These are phyloP conservation scores for Odontocerum albicorne DNA, from an alignment of 2,888 invertebrate genomes.

Conservation along the genomic window DNA sequence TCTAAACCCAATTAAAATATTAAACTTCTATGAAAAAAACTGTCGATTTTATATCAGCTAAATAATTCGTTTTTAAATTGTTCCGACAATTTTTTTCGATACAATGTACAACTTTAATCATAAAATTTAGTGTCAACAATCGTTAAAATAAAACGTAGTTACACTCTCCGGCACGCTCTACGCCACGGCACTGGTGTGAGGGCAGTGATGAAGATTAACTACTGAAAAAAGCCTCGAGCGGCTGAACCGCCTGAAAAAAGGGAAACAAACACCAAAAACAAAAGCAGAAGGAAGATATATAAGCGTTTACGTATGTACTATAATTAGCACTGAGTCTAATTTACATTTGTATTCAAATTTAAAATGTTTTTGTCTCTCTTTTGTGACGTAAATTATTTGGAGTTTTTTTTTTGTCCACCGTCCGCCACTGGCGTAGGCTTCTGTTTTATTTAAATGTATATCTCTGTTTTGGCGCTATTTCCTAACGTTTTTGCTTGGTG, in stretches of 20 bases:
- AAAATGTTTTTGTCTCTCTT: conserved; percentile 44
- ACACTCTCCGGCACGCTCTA: no score
- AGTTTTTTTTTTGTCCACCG: conserved; percentile 46
- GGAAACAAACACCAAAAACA: conserved; percentile 19
- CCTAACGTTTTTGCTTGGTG: conserved; percentile 3
- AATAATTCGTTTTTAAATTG: no score
- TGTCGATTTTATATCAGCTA: no score
- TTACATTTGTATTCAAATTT: conserved; percentile 64
- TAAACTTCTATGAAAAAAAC: no score
- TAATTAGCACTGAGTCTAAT: conserved; percentile 62
- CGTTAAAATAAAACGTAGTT: no score
- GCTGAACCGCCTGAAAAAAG: conserved; percentile 24
- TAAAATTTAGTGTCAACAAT: no score
- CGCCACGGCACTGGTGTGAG: no score
- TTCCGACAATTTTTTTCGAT: no score
- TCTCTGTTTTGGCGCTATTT: conserved; percentile 31
- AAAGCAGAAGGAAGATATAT: conserved; percentile 29
- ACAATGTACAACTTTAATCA: no score
- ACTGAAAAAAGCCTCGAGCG: conserved; percentile 22
- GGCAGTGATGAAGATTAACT: conserved; percentile 36
- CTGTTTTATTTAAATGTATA: conserved; percentile 32
- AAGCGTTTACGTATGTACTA: conserved; percentile 39
- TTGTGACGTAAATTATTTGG: conserved; percentile 54
- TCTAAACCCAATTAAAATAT: no score
- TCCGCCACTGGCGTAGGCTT: conserved; percentile 17